Conservation (phyloP, 2,113 vertebrate species). For the Pseudopipra pipra region DNA sequence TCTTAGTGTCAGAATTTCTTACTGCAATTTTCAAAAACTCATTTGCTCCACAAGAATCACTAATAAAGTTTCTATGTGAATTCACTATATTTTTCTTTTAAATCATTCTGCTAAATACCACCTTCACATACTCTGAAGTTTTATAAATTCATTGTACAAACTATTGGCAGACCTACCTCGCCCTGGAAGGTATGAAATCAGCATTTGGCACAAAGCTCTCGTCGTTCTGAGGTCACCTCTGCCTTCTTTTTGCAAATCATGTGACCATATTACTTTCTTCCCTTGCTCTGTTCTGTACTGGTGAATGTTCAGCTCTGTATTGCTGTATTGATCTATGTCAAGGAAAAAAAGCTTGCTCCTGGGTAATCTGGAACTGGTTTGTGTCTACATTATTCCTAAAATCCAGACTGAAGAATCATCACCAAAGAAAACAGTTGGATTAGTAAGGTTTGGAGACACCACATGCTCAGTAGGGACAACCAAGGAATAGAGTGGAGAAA, state of each 20-base stretch:
- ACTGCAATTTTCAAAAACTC: not conserved
- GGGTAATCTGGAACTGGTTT: not conserved
- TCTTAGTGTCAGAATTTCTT: not conserved
- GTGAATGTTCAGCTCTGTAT: not conserved
- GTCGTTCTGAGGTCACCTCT: not conserved
- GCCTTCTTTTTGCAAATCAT: not conserved
- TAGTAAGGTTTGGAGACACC: not conserved
- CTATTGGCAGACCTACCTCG: not conserved
- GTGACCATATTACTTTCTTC: not conserved
- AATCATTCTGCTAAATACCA: not conserved
- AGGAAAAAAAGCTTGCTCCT: not conserved
- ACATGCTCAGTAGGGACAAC: not conserved
- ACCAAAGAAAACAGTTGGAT: not conserved
- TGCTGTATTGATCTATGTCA: not conserved
- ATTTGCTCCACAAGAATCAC: not conserved
- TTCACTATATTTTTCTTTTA: not conserved
- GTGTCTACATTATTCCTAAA: not conserved
- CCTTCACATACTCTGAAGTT: not conserved
- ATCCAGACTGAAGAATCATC: not conserved
- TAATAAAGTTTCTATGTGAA: not conserved
- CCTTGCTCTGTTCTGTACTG: rapidly evolving
- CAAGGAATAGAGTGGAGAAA: not conserved
- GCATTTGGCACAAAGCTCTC: not conserved
- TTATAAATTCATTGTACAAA: not conserved
- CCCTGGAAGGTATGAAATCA: not conserved